phyloP scores from a whole-genome alignment of 2,113 vertebrate genomes.

The Isichthys henryi region DNA sequence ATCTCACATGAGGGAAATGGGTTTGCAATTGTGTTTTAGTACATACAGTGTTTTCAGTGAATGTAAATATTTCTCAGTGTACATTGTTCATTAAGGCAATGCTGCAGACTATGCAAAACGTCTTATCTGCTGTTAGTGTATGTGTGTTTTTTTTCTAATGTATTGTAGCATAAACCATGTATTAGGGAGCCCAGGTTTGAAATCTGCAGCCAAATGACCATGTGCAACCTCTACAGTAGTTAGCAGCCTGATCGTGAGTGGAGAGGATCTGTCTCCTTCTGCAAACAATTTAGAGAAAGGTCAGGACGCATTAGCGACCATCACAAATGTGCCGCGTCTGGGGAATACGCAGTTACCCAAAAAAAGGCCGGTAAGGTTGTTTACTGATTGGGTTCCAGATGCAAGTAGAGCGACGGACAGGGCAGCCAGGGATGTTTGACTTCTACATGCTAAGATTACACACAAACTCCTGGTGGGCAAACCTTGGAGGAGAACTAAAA shows the following conservation, averaged over 20 bases:
- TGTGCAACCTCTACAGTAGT: constrained; percentile 1
- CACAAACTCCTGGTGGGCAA: not conserved
- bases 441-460: not conserved
- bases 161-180: not conserved
- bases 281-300: constrained; percentile 35
- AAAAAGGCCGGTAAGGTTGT: not conserved
- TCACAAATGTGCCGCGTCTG: not conserved
- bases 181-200: not conserved
- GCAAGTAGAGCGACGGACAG: not conserved
- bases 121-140: not conserved
- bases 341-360: constrained; percentile 6
- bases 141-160: not conserved
- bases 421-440: not conserved
- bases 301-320: constrained; percentile 26
- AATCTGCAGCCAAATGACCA: not conserved
- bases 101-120: not conserved
- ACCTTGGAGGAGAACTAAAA: not conserved
- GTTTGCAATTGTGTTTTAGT: not conserved
- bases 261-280: constrained; percentile 23
- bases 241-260: not conserved
- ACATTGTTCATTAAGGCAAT: not conserved
- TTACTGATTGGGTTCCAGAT: not conserved
- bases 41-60: not conserved
- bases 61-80: not conserved
- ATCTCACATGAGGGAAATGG: not conserved